Percentiles rank a stretch among this genome's conserved stretches.
These are phyloP conservation scores for Balaeniceps rex DNA, from an alignment of 2,113 vertebrate genomes.

Conservation along the genomic window DNA sequence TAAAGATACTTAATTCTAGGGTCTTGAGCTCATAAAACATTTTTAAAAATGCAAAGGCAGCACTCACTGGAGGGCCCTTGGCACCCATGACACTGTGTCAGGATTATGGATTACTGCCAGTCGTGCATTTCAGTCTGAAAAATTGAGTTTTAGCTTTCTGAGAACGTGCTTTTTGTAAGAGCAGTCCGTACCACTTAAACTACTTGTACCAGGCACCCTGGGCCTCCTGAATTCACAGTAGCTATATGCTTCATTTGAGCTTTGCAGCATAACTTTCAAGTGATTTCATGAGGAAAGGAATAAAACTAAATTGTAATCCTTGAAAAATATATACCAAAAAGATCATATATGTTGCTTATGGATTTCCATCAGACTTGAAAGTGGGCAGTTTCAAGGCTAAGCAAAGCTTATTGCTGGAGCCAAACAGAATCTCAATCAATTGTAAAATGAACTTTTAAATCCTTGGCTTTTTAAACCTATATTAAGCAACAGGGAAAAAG, in stretches of 20 bases:
- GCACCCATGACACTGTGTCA: conserved; percentile 9
- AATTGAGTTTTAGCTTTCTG: background rate
- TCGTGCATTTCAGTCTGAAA: background rate
- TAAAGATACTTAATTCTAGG: background rate
- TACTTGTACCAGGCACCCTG: background rate
- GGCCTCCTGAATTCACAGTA: background rate
- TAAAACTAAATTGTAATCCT: background rate
- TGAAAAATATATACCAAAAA: background rate
- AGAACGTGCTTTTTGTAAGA: background rate
- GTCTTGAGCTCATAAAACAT: background rate
- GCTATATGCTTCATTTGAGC: background rate
- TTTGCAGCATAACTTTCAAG: background rate
- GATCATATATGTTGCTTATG: background rate
- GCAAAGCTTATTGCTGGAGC: background rate
- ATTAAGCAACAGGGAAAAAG: background rate
- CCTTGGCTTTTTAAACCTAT: background rate
- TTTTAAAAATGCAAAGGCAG: conserved; percentile 44
- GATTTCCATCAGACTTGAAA: background rate
- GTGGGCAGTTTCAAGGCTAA: background rate
- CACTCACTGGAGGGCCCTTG: conserved; percentile 23
- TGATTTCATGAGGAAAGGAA: background rate
- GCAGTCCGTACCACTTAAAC: background rate
- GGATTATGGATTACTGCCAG: conserved; percentile 54
- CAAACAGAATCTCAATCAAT: background rate
- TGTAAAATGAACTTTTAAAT: conserved; percentile 14